These are phyloP conservation scores for Hormaphis cornu DNA, from an alignment of 1,140 invertebrate genomes.

Conservation along the genomic window DNA sequence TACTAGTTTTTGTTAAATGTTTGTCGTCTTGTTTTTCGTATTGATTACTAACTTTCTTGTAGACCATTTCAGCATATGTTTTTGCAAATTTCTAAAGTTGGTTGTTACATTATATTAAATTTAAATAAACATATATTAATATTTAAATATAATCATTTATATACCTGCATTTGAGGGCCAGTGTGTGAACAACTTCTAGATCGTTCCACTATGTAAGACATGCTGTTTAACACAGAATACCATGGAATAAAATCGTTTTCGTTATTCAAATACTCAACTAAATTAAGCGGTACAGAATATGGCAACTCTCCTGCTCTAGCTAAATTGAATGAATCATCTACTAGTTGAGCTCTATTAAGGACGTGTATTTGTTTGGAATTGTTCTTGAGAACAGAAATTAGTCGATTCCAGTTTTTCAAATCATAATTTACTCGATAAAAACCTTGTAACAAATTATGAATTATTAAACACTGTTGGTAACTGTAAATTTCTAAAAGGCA, in stretches of 20 bases:
- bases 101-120: not conserved
- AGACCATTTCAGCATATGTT: conserved; percentile 3
- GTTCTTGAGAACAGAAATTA: conserved; percentile 44
- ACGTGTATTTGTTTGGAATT: conserved; percentile 44
- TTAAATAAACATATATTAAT: no score
- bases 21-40: not conserved
- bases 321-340: conserved; percentile 49
- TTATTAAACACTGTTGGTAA: not conserved
- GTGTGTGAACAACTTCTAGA: not conserved
- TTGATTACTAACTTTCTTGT: not conserved
- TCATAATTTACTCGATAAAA: conserved; percentile 59
- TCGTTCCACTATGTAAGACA: conserved; percentile 15
- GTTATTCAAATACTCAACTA: conserved; percentile 52
- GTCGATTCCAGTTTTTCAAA: conserved; percentile 49
- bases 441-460: conserved; percentile 41
- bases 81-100: not conserved
- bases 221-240: conserved; percentile 42
- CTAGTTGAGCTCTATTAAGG: conserved; percentile 55
- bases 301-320: conserved; percentile 48
- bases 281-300: conserved; percentile 51
- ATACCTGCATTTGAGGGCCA: not conserved
- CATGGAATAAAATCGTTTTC: conserved; percentile 51
- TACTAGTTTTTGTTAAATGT: conserved; percentile 12
- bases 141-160: no score
- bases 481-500: not conserved